Percentiles rank a stretch among this genome's conserved stretches.
phyloP scores from a whole-genome alignment of 2,113 vertebrate species.

The Microtus ochrogaster region DNA sequence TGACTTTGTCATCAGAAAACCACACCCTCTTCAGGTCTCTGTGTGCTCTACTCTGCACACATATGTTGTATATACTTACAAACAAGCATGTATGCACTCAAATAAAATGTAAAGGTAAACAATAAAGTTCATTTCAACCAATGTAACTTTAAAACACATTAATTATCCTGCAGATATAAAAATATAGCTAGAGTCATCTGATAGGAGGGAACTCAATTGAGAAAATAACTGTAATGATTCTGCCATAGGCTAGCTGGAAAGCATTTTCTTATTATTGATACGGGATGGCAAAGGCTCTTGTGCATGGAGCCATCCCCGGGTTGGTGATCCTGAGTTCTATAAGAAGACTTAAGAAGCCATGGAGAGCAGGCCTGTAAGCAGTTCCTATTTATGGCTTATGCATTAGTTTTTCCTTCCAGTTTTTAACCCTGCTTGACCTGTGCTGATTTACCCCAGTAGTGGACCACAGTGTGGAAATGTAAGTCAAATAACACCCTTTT shows the following conservation, averaged over 20 bases:
- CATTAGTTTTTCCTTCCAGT: not conserved
- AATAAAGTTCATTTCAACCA: not conserved
- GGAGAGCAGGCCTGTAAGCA: not conserved
- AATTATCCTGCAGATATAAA: not conserved
- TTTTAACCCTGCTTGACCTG: not conserved
- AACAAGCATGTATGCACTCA: not conserved
- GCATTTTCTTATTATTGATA: not conserved
- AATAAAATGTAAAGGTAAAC: not conserved
- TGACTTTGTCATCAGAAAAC: not conserved
- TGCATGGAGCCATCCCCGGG: rapidly evolving
- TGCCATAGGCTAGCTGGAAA: not conserved
- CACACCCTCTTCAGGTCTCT: no score
- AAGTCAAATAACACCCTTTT: not conserved
- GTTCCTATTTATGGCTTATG: rapidly evolving
- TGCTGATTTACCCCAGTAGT: not conserved
- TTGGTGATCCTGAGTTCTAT: not conserved
- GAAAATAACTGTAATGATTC: not conserved
- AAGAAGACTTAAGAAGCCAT: not conserved
- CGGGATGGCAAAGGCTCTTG: rapidly evolving
- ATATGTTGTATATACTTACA: not conserved
- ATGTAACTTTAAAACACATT: not conserved
- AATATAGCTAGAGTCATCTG: not conserved
- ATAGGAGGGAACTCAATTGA: not conserved
- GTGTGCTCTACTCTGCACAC: no score
- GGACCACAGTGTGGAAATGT: not conserved